Base-by-base conservation (phyloP, 2,888 invertebrate species). In the Pheosia tremula region DNA sequence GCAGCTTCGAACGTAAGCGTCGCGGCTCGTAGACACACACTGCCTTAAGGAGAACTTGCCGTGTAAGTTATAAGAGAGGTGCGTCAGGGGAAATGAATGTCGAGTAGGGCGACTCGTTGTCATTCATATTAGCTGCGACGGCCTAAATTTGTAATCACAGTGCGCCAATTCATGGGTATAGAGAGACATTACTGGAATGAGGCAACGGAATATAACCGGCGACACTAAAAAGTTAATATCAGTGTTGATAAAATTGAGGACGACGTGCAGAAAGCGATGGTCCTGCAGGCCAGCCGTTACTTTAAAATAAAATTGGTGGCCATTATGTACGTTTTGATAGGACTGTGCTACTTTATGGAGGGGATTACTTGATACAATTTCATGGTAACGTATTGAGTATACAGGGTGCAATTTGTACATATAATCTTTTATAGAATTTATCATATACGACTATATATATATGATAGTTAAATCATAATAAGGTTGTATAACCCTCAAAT, bases 41-140 rank as follows among this genome's bases (percentile, higher is more conserved):
- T 86, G 85, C 89, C 91, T 91, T 88, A 88, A 91, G 91, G 89
- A 85, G 84, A 87, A 90, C 86, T 89, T 89, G 79, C 87, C 86
- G 83, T 85, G 88, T 92, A 92, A 92, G 91, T 93, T 93, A 93
- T 91, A 93, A 91, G 93, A 91, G 92, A 90, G 88, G 88, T 86
- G 91, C 92, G 92, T 87, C 93, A 69, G 77, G 93, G 93, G 93
- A 93, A 93, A 93, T 93, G 93, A 93, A 92, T 93, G 90, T 89
- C 88, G 91, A 93, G 90, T 91, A 89, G 90, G 87, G 88, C 85
- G 87, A 84, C 85, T 88, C 91, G 90, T 91, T 92, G 93, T 93
- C 92, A 93, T 93, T 91, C 93, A 93, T 93, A 93, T 93, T 93
- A 93, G 92, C 91, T 87, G 87, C 86, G 87, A 88, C 85, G 87